Base-by-base conservation (phyloP, 1,140 invertebrate genomes). In the Diorhabda sublineata region DNA sequence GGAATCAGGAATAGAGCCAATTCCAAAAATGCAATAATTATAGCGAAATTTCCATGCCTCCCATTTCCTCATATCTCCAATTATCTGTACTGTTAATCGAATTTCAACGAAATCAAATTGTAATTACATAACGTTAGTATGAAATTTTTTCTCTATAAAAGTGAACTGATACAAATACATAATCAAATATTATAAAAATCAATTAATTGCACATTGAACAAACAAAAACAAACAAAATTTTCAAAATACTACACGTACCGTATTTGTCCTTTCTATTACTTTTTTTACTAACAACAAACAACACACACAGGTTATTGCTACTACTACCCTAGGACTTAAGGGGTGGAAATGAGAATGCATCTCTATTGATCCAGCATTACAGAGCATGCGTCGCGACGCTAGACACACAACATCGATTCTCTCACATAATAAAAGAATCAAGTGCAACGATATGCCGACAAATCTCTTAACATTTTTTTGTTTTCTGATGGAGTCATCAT, bases 371-470 rank as follows among this genome's bases (percentile, higher is more conserved):
- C 70, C 58, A 9, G 41, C 45, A 58, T 5, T 3, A 47, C 44
- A 42, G 70, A 71, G 73, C 73, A 69, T 74, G 73, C 73, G 73
- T 71, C 64, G 65, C 71, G 69, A 71, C 68, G 70, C 69, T 57
- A 64, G 58, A 64, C 58, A 43, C 45, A 43, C 26, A 52, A n/a
- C 70, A 73, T 73, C 68, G 72, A 73, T 73, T 64, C 43, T n/a
- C 9, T 59, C 58, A 8, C 44, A n/a, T 45, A 5, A 26, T 26
- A 26, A 26, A 58, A 58, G 58, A 42, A 61, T 60, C 45, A 52
- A 52, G 43, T 45, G 58, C 47, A 67, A n/a, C 45, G 3, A 52
- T 6, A 8, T 52, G 3, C 47, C 47, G 47, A 52, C n/a, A 52
- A 6, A 52, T 52, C 47, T 4, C 47, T 52, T 52, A n/a, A 52